Base-by-base conservation (phyloP, 2,888 invertebrate genomes). In the Acleris holmiana region DNA sequence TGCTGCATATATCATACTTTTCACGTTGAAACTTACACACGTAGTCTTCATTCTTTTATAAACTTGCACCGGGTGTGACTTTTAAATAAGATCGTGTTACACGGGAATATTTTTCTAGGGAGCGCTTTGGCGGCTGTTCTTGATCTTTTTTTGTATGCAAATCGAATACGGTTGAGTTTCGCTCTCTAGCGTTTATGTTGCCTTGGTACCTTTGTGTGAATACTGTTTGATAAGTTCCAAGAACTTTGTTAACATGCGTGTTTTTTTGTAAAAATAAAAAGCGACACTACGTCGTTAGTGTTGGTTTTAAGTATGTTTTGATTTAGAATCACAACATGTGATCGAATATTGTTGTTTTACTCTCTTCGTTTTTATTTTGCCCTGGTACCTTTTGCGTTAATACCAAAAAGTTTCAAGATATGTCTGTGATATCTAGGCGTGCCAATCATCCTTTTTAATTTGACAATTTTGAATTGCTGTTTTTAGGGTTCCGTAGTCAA, bases 51-150 rank as follows among this genome's bases (percentile, higher is more conserved):
- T 76, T 78, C 74, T 66, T 71, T 69, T 74, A 72, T 72, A 80
- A 86, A 84, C 79, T 82, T 76, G 78, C 80, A 80, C 75, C 74
- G 71, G 77, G 76, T 79, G 85, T 84, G 82, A 85, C 79, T 86
- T 86, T 86, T 85, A 86, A 86, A 87, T 84, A 85, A 84, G 86
- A 84, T 82, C 79, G 73, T 77, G 79, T 83, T 78, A 80, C 81
- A 73, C 68, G 66, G 23, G 61, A 68, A 63, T 74, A 73, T 74
- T 83, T 82, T 80, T 72, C 75, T 73, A 71, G 71, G 74, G 72
- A 75, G 72, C 77, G 76, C 79, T 78, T 77, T 78, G 71, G 75
- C 72, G 79, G 75, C 75, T 72, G 69, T 68, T 68, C 69, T 65
- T 70, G 74, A 75, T 79, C 77, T 82, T 84, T 83, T 84, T 83